phyloP scores from a whole-genome alignment of 2,113 vertebrate genomes.

The Dolichotis patagonum region DNA sequence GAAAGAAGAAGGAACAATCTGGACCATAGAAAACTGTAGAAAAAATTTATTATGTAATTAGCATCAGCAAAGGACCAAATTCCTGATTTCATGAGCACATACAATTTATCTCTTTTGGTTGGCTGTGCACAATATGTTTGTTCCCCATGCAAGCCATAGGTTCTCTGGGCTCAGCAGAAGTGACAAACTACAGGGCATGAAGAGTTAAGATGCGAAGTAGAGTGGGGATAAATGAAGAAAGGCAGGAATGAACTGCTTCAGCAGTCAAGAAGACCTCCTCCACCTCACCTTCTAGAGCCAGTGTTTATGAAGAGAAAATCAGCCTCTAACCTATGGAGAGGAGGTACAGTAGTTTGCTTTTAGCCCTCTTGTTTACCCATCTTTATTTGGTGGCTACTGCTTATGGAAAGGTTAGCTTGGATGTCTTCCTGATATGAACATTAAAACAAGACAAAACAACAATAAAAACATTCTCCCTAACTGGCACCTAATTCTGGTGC shows the following conservation, averaged over 20 bases:
- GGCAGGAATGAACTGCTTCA: background rate
- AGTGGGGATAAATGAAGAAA: background rate
- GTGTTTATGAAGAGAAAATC: background rate
- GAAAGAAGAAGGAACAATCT: background rate
- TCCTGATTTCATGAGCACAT: background rate
- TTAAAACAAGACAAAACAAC: background rate
- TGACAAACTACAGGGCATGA: background rate
- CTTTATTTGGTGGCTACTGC: background rate
- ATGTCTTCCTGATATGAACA: background rate
- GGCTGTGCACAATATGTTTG: background rate
- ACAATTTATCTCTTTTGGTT: background rate
- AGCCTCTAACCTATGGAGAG: accelerated
- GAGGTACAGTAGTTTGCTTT: background rate
- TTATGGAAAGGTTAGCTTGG: background rate
- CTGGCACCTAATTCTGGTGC: background rate
- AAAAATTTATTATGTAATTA: background rate
- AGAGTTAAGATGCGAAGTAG: background rate
- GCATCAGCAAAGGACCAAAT: background rate
- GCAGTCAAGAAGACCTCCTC: background rate
- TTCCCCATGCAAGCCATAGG: background rate
- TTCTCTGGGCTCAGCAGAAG: background rate
- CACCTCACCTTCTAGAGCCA: background rate
- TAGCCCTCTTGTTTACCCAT: background rate
- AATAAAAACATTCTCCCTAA: background rate
- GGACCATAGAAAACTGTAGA: background rate